Evolutionary conservation across 2,113 vertebrate genomes (phyloP).

Genomic region (Cisticola juncidis): DNA sequence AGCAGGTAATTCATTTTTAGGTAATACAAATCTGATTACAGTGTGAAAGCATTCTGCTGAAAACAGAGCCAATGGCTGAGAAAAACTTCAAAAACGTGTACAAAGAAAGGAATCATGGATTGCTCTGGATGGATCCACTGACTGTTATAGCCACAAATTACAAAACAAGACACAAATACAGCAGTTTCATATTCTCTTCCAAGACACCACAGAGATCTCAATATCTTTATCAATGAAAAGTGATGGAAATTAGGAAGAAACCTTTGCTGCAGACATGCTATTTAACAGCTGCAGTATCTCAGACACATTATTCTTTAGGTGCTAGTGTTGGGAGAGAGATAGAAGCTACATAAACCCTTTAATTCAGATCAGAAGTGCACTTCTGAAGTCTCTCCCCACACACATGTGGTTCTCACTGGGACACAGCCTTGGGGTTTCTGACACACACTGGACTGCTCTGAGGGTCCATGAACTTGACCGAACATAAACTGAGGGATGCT

Average conservation of each 20-base stretch:
- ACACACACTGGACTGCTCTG: background rate
- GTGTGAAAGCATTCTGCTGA: background rate
- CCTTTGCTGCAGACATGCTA: background rate
- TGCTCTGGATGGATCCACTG: background rate
- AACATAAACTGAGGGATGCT: background rate
- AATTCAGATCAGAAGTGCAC: background rate
- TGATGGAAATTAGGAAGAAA: background rate
- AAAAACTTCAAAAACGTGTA: background rate
- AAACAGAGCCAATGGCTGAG: background rate
- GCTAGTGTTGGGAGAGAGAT: background rate
- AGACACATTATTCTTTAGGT: background rate
- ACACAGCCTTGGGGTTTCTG: rapidly evolving
- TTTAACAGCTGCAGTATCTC: background rate
- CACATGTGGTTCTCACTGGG: rapidly evolving
- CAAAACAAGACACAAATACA: background rate
- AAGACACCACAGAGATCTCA: background rate
- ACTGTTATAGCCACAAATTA: background rate
- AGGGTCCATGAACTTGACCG: background rate
- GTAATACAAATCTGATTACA: background rate
- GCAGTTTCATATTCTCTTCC: background rate
- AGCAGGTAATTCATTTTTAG: background rate
- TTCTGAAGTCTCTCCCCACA: background rate
- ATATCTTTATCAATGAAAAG: background rate
- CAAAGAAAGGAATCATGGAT: background rate
- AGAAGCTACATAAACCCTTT: background rate